These are phyloP conservation scores for Leptinotarsa texana DNA, from an alignment of 1,140 invertebrate genomes.

Conservation along the genomic window DNA sequence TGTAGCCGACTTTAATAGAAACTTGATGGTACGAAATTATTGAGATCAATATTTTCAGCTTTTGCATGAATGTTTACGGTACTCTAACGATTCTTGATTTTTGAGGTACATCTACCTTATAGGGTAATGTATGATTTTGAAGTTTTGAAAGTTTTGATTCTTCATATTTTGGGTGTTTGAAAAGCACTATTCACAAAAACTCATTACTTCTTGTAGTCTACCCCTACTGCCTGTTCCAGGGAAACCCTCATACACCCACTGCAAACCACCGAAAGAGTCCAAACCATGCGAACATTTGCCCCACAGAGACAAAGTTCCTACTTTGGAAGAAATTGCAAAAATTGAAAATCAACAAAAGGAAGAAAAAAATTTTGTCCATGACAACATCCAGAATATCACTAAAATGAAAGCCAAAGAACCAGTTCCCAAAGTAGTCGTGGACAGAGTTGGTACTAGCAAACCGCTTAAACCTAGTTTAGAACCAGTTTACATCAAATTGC, in stretches of 20 bases:
- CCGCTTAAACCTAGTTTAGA: conserved; percentile 46
- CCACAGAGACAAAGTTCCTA: conserved; percentile 27
- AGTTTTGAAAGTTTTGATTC: no score
- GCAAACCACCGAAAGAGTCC: conserved; percentile 15
- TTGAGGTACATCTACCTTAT: no score
- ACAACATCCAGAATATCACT: conserved; percentile 58
- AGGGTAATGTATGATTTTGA: no score
- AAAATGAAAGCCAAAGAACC: conserved; percentile 59
- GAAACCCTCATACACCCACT: conserved; percentile 34
- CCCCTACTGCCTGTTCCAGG: conserved; percentile 20
- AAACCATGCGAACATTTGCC: conserved; percentile 26
- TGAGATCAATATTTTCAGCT: no score
- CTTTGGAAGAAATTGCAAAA: conserved; percentile 30
- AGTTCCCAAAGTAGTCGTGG: conserved; percentile 50
- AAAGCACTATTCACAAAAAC: no score
- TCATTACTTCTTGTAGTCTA: no score
- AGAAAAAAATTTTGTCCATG: conserved; percentile 31
- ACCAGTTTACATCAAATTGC: conserved; percentile 46
- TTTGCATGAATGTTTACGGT: no score
- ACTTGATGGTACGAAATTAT: no score
- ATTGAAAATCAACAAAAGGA: conserved; percentile 1
- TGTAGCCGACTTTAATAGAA: no score
- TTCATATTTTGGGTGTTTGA: no score
- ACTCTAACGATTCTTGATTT: no score
- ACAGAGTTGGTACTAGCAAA: conserved; percentile 56